Evolutionary conservation across 2,797 vertebrate species (phyloP).

Genomic region (Liparis tanakae): DNA sequence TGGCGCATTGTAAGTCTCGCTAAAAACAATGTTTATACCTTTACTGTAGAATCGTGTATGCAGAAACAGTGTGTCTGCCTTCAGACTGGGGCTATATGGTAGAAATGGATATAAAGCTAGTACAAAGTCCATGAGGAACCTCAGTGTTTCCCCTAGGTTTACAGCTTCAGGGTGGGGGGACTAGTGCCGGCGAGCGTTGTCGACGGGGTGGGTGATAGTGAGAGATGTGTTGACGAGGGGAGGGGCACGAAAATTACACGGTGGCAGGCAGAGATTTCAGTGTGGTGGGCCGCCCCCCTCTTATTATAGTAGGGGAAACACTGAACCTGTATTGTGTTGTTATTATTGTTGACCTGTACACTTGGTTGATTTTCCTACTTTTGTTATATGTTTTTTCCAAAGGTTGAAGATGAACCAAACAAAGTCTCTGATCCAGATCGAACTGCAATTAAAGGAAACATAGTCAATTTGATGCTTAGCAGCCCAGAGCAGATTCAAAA

Average conservation of each 20-base stretch:
- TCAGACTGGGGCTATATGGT: not conserved
- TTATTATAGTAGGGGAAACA: no score
- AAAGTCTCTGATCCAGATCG: conserved; percentile 95
- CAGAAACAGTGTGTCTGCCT: not conserved
- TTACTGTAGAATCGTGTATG: not conserved
- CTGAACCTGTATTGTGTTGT: not conserved
- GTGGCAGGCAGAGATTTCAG: no score
- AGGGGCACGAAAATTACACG: no score
- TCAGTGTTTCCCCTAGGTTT: no score
- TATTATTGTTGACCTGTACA: not conserved
- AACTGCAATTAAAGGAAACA: conserved; percentile 96
- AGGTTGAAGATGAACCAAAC: conserved; percentile 96
- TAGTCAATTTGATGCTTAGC: conserved; percentile 97
- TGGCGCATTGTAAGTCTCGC: conserved; percentile 94
- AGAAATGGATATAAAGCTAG: not conserved
- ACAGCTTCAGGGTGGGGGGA: no score
- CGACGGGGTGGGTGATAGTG: no score
- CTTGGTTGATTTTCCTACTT: not conserved
- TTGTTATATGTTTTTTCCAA: conserved; percentile 30
- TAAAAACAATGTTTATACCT: not conserved
- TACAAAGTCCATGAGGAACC: not conserved
- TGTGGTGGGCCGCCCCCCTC: no score
- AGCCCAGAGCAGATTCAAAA: conserved; percentile 99
- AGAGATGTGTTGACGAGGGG: no score
- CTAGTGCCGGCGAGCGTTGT: no score